Base-by-base conservation (phyloP, 2,113 vertebrate genomes). In the Agelaius phoeniceus region DNA sequence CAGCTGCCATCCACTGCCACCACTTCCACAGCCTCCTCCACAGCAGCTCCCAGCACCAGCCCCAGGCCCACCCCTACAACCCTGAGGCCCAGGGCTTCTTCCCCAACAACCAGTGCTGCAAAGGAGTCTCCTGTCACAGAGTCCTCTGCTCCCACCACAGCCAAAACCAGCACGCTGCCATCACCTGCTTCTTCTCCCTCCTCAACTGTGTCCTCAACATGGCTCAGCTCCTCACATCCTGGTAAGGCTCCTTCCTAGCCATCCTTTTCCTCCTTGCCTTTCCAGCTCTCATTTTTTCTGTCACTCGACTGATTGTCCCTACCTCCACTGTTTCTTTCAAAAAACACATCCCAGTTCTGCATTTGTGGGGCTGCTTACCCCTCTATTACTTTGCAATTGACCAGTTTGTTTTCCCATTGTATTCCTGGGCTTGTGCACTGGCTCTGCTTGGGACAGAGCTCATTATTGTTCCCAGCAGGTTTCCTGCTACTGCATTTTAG, bases 221-320 rank as follows among this genome's bases (percentile, higher is more conserved):
- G 57, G 43, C 3, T 7, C 24, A 77, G 41, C 21, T 44, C 75
- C 27, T 31, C 86, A 14, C 43, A 19, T 9, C 37, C 37, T 8
- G 9, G 37, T 37, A 37, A 37, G 37, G 37, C 37, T 51, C 9
- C 3, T 2, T 19, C 13, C 17, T 31, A 8, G 5, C 30, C 37
- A 23, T 39, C 9, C 4, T 11, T 2, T 10, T 21, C 7, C 18
- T 30, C 2, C 8, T 33, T 61, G 20, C 15, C 21, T 30, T 35
- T 1, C 6, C 24, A 12, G 2, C 2, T 46, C 20, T 24, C 10
- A 11, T 33, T 43, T 54, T 28, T 54, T 7, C 19, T 52, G 6
- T n/a, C 18, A 13, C 11, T 65, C 3, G 0, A 7, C 2, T 2
- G 2, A 8, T 51, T 5, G 3, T 52, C 22, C 6, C 1, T 37